phyloP scores from a whole-genome alignment of 2,113 vertebrate genomes.

The Thomomys bottae region DNA sequence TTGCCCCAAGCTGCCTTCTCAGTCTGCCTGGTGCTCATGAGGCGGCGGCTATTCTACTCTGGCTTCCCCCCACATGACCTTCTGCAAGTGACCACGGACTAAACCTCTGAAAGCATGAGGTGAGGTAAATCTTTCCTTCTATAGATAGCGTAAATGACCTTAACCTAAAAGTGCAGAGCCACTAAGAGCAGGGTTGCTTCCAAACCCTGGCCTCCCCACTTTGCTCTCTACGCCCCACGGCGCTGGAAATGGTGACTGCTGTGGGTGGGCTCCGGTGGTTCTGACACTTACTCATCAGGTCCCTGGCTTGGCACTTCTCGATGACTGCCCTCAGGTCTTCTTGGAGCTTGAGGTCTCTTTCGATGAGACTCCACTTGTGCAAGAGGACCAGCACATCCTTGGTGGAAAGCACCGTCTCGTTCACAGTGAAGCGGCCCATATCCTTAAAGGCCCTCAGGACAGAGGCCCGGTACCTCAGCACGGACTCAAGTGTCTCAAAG shows the following conservation, averaged over 20 bases:
- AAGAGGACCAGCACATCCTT: conserved; percentile 88
- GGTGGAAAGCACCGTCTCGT: conserved; percentile 84
- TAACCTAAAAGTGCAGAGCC: background rate
- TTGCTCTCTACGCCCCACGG: background rate
- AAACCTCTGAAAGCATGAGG: background rate
- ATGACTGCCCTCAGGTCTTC: conserved; percentile 84
- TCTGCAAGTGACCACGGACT: background rate
- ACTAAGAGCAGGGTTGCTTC: rapidly evolving
- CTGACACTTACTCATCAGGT: conserved; percentile 89
- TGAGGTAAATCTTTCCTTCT: too few species aligned
- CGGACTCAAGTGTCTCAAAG: conserved; percentile 86
- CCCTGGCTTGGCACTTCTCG: conserved; percentile 86
- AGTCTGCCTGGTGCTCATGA: background rate
- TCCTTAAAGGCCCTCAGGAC: conserved; percentile 81
- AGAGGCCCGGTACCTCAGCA: conserved; percentile 87
- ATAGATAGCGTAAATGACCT: background rate
- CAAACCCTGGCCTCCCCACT: background rate
- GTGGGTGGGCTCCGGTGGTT: background rate
- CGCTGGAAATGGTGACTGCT: rapidly evolving
- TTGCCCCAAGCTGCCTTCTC: too few species aligned
- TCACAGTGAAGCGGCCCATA: conserved; percentile 83
- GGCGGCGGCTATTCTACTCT: background rate
- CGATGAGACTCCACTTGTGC: conserved; percentile 89
- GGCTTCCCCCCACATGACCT: background rate
- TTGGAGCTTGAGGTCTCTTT: conserved; percentile 83